Evolutionary conservation across 2,113 vertebrate genomes (phyloP).

Genomic region (Syrmaticus mikado): DNA sequence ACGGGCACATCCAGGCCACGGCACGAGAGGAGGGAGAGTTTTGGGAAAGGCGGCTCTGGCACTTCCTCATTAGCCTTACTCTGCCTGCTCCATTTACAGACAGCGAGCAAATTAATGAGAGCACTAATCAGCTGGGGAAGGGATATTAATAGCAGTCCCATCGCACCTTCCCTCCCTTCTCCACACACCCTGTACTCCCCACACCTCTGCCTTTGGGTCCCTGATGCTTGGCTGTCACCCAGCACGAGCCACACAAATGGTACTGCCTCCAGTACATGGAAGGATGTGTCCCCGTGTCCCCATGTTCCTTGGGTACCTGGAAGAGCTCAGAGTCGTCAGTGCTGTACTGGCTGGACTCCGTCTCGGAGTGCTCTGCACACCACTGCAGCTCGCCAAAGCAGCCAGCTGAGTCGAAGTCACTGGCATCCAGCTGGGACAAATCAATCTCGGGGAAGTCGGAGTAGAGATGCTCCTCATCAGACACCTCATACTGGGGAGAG

Average conservation of each 20-base stretch:
- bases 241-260: neutral
- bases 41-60: neutral
- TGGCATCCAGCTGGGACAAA: constrained; percentile 94
- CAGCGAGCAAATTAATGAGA: constrained; percentile 76
- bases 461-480: constrained; percentile 91
- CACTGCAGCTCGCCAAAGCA: constrained; percentile 94
- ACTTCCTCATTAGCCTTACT: constrained; percentile 57
- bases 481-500: constrained; percentile 85
- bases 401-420: constrained; percentile 92
- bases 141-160: constrained; percentile 77
- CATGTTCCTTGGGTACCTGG: constrained; percentile 80
- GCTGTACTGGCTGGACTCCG: constrained; percentile 88
- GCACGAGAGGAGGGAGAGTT: neutral
- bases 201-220: neutral
- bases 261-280: neutral
- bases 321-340: constrained; percentile 89
- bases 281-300: neutral
- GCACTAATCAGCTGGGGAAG: constrained; percentile 76
- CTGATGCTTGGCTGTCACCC: neutral
- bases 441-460: constrained; percentile 96
- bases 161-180: neutral
- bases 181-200: neutral
- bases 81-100: constrained; percentile 67
- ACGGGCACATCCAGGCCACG: neutral
- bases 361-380: constrained; percentile 87